A percentile compares a stretch with the other conserved stretches of the same genome.
Conservation (phyloP, 2,888 invertebrate species). For the Dynastes grantii region DNA sequence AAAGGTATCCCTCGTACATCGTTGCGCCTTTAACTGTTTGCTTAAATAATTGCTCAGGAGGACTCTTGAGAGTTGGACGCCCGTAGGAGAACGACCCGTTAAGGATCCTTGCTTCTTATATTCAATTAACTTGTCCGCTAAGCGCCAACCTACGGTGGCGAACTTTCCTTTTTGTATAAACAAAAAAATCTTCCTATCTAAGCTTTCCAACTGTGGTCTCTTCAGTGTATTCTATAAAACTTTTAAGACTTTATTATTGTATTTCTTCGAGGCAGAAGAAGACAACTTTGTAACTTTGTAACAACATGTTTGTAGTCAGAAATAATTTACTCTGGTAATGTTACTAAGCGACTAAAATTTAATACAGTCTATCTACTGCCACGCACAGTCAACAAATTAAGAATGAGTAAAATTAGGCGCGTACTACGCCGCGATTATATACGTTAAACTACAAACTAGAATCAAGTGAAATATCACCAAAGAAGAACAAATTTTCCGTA, state of each 20-base stretch:
- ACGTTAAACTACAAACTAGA: too few species aligned
- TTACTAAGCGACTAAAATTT: neutral
- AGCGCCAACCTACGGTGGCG: neutral
- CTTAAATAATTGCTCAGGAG: slow-evolving; percentile 20
- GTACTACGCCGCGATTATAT: neutral
- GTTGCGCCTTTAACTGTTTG: slow-evolving; percentile 1
- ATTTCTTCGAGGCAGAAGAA: neutral
- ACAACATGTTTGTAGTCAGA: neutral
- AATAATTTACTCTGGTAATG: neutral
- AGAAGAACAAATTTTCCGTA: neutral
- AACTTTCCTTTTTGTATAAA: neutral
- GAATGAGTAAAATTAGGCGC: neutral
- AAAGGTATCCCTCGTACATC: neutral
- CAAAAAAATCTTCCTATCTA: neutral
- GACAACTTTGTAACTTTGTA: neutral
- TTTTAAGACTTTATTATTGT: slow-evolving; percentile 27
- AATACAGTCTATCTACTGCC: neutral
- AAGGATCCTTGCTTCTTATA: slow-evolving; percentile 17
- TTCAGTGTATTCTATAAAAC: slow-evolving; percentile 5
- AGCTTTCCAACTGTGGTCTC: neutral
- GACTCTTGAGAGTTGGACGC: neutral
- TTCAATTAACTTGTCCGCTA: slow-evolving; percentile 25
- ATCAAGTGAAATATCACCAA: neutral
- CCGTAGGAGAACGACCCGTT: neutral
- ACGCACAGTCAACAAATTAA: too few species aligned